Conservation (phyloP, 2,797 vertebrate species). For the Coreius guichenoti region DNA sequence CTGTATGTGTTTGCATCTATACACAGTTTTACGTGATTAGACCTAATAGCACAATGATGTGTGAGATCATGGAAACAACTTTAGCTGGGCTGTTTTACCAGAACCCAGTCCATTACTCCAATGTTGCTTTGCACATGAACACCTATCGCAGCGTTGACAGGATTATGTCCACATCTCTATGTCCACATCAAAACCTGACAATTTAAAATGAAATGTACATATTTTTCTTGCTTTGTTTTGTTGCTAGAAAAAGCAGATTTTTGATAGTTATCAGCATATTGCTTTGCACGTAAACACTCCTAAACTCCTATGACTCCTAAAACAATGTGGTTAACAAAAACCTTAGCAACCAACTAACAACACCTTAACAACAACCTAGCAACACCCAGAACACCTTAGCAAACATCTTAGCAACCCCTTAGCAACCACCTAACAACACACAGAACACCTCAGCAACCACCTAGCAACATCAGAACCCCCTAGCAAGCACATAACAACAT, state of each 20-base stretch:
- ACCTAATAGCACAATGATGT: not conserved
- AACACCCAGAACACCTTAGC: not conserved
- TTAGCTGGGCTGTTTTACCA: not conserved
- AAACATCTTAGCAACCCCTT: not conserved
- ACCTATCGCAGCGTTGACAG: not conserved
- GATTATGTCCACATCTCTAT: not conserved
- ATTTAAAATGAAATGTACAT: not conserved
- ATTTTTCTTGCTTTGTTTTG: not conserved
- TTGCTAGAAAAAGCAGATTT: not conserved
- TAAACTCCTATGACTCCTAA: not conserved
- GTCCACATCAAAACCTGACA: not conserved
- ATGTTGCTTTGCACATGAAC: not conserved
- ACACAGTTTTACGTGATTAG: not conserved
- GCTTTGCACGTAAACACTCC: not conserved
- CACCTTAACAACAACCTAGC: not conserved
- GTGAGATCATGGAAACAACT: not conserved
- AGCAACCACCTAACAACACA: not conserved
- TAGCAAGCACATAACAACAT: not conserved
- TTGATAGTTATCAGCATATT: not conserved
- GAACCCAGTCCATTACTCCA: not conserved
- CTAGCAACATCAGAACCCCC: too few relatives aligned
- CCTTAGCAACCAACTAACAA: not conserved
- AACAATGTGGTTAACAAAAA: not conserved
- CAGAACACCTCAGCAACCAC: not conserved
- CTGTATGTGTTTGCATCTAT: conserved; percentile 1